These are phyloP conservation scores for Odontocolon sp. DNA, from an alignment of 2,888 invertebrate genomes.

Conservation along the genomic window DNA sequence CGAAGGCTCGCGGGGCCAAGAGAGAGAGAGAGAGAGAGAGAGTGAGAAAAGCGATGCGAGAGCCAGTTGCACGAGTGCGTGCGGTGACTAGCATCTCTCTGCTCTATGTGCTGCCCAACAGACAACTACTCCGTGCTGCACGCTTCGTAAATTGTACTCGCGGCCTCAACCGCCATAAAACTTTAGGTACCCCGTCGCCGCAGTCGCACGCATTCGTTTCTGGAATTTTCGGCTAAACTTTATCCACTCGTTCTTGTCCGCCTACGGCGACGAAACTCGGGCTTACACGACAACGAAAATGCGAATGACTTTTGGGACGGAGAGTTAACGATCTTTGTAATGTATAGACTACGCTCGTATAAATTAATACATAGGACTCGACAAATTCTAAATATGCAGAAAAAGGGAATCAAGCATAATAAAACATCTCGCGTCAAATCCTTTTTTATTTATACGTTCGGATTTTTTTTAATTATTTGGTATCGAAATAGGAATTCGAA, in stretches of 20 bases:
- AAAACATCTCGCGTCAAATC: too few relatives aligned
- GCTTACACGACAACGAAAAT: not conserved
- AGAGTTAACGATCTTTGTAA: not conserved
- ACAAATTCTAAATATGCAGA: too few relatives aligned
- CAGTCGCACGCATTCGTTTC: conserved; percentile 25
- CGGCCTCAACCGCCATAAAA: conserved; percentile 49
- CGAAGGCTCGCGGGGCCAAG: conserved; percentile 2
- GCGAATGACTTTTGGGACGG: not conserved
- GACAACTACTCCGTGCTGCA: conserved; percentile 16
- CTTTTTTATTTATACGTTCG: too few relatives aligned
- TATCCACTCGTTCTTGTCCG: not conserved
- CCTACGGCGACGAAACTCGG: not conserved
- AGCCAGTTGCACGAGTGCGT: conserved; percentile 36
- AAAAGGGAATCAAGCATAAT: too few relatives aligned
- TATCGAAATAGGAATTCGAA: too few relatives aligned
- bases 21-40: conserved; percentile 29
- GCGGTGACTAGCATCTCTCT: conserved; percentile 37
- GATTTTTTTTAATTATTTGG: too few relatives aligned
- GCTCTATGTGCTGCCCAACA: conserved; percentile 34
- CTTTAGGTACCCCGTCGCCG: conserved; percentile 30
- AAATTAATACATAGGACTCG: too few relatives aligned
- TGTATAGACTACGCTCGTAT: too few relatives aligned
- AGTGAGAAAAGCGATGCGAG: conserved; percentile 39
- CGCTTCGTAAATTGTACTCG: conserved; percentile 57
- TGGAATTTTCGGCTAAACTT: conserved; percentile 5